Evolutionary conservation across 1,140 invertebrate species (phyloP).

Genomic region (Babylonia areolata): DNA sequence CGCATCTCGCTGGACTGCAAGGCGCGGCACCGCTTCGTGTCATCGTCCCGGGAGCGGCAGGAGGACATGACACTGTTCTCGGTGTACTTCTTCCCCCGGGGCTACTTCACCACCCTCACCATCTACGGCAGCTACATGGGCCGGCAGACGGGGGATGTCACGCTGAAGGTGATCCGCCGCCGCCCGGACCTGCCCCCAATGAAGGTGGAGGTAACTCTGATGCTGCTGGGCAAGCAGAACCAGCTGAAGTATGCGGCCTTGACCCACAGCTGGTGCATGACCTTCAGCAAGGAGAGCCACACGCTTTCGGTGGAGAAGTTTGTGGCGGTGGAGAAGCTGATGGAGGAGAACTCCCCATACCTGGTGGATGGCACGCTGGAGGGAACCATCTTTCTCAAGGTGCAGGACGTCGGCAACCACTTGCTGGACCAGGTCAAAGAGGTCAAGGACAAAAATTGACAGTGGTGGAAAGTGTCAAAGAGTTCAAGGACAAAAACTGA

Average conservation of each 20-base stretch:
- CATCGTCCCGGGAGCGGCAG: not conserved
- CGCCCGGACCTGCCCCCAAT: slow-evolving; percentile 43
- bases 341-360: slow-evolving; percentile 61
- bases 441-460: too few species aligned
- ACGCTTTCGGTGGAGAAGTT: slow-evolving; percentile 60
- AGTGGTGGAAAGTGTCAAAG: too few species aligned
- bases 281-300: slow-evolving; percentile 50
- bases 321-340: slow-evolving; percentile 59
- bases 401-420: slow-evolving; percentile 56
- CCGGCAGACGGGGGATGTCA: slow-evolving; percentile 62
- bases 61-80: slow-evolving; percentile 51
- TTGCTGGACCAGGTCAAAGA: slow-evolving; percentile 23
- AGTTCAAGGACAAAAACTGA: too few species aligned
- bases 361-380: slow-evolving; percentile 63
- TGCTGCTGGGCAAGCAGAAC: slow-evolving; percentile 65
- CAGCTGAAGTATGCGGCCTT: slow-evolving; percentile 61
- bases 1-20: slow-evolving; percentile 53
- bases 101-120: slow-evolving; percentile 63
- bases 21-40: slow-evolving; percentile 22
- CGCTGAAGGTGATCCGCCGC: slow-evolving; percentile 54
- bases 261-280: slow-evolving; percentile 50
- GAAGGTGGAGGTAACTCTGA: slow-evolving; percentile 58
- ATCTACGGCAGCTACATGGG: slow-evolving; percentile 65
- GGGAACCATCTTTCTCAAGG: slow-evolving; percentile 66
- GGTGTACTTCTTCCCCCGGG: slow-evolving; percentile 66